These are phyloP conservation scores for Bucorvus abyssinicus DNA, from an alignment of 2,797 vertebrate genomes.

Conservation along the genomic window DNA sequence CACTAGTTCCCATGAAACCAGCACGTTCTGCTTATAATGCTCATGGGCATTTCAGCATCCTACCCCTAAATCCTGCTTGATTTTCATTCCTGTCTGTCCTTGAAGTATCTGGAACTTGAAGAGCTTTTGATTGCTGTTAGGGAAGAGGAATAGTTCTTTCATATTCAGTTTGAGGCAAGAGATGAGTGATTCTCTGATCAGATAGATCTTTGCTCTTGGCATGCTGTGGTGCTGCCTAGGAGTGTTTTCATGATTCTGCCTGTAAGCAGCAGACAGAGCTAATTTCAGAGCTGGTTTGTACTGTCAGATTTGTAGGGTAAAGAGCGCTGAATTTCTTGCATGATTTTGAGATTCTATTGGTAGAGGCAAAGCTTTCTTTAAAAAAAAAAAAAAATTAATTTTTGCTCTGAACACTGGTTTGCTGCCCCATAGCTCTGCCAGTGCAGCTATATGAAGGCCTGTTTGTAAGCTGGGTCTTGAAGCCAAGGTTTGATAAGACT, in stretches of 20 bases:
- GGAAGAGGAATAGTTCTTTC: neutral
- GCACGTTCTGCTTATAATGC: neutral
- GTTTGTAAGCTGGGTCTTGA: neutral
- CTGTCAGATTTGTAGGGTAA: neutral
- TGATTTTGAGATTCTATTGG: neutral
- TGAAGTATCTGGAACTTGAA: neutral
- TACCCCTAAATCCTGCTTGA: neutral
- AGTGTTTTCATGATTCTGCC: neutral
- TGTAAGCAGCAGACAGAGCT: neutral
- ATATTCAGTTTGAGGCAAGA: neutral
- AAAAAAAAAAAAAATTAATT: neutral
- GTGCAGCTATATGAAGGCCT: neutral
- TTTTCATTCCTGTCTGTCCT: neutral
- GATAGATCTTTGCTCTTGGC: neutral
- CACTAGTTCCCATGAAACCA: neutral
- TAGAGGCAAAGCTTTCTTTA: neutral
- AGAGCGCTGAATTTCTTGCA: neutral
- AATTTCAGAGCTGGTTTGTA: neutral
- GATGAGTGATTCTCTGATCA: neutral
- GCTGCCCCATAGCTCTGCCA: neutral
- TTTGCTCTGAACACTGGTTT: neutral
- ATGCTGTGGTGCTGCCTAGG: neutral
- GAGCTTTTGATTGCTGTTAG: neutral
- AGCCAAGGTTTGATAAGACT: neutral
- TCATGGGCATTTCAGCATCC: neutral